Base-by-base conservation (phyloP, 2,113 vertebrate genomes). In the Ascaphus truei region DNA sequence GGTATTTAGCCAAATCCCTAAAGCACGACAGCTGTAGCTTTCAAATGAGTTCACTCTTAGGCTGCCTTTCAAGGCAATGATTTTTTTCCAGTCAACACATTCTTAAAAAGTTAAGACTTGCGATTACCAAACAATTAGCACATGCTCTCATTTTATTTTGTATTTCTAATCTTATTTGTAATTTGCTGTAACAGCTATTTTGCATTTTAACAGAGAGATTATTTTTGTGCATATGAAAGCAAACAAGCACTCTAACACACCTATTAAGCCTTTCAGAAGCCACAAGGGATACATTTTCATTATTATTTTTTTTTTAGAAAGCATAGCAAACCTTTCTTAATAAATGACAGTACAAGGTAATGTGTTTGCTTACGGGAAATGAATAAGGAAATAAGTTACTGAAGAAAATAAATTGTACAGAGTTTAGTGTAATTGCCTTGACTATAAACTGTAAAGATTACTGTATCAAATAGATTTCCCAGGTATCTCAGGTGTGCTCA, bases 1-100 rank as follows among this genome's bases (percentile, higher is more conserved):
- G 73, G 80, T 82, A 87, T 91, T 91, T 89, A 89, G 87, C 89
- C 78, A 87, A 84, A 90, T 89, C 84, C 83, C 75, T 82, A 81
- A 85, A 88, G 81, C 75, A 0, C 76, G 84, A 83, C 90, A 92
- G 88, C 86, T 92, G 89, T 74, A 83, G 69, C 51, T 77, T 77
- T 22, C 75, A 81, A 86, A 83, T 81, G 80, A 84, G 63, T 84
- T 86, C 82, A 72, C 62, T 78, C 74, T 79, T 47, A 1, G 23
- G 57, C 22, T 73, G 75, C 73, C 29, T 80, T 72, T 68, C 68
- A 75, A 73, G 62, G 33, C 63, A 66, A 13, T 0, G n/a, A 55
- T 81, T 79, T 77, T 57, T 81, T 73, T 77, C n/a, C 63, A 36
- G 43, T 69, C 31, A 66, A 72, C 22, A 36, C 60, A 78, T 53